Conservation (phyloP, 2,797 vertebrate species). For the Hemitrygon akajei region DNA sequence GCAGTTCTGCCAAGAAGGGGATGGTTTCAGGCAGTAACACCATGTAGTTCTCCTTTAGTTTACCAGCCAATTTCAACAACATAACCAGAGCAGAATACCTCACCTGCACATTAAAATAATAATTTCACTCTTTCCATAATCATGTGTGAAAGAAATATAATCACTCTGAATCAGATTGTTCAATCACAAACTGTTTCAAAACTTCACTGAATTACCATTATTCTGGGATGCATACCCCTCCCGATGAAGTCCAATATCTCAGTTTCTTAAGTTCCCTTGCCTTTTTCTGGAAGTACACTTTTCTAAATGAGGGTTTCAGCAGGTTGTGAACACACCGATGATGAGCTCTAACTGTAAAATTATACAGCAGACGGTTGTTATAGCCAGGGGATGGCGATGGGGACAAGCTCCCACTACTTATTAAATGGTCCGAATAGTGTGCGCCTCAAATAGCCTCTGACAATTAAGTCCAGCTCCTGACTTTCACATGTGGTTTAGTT, state of each 20-base stretch:
- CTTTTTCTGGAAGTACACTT: neutral
- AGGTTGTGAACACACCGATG: no score
- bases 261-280: neutral
- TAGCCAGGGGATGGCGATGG: no score
- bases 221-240: neutral
- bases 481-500: no score
- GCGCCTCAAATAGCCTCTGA: no score
- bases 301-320: neutral
- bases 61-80: slow-evolving; percentile 73
- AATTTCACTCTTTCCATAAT: neutral
- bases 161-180: neutral
- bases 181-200: neutral
- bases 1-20: slow-evolving; percentile 90
- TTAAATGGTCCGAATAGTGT: no score
- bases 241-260: neutral
- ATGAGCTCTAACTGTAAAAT: neutral
- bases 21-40: slow-evolving; percentile 85
- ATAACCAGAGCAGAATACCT: slow-evolving; percentile 79
- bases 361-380: no score
- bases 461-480: no score
- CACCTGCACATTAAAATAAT: slow-evolving; percentile 60
- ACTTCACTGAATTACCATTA: neutral
- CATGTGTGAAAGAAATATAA: neutral
- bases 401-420: no score
- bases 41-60: slow-evolving; percentile 86